A percentile compares a stretch with the other conserved stretches of the same genome.
phyloP scores from a whole-genome alignment of 2,888 invertebrate genomes.

The Leptogaster cylindrica region DNA sequence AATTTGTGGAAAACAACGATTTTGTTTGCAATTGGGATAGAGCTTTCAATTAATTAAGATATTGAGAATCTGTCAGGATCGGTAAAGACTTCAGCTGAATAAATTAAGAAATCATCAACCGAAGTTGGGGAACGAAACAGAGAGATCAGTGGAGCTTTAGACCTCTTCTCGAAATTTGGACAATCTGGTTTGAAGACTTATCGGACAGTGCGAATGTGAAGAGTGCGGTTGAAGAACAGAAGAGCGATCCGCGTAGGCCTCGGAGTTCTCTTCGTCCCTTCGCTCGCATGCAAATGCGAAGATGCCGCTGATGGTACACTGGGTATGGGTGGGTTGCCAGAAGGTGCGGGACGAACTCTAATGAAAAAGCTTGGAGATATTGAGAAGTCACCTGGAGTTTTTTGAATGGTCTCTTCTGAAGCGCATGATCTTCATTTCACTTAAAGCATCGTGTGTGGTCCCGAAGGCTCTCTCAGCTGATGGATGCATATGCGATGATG shows the following conservation, averaged over 20 bases:
- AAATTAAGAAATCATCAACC: conserved; percentile 21
- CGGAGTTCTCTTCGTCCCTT: not conserved
- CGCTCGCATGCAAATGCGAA: conserved; percentile 27
- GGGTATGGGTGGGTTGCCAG: no score
- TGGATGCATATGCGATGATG: conserved; percentile 20
- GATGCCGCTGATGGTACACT: not conserved
- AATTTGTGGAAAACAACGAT: not conserved
- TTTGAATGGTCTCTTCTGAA: conserved; percentile 18
- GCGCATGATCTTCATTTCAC: conserved; percentile 42
- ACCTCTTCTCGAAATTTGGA: not conserved
- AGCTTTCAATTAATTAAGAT: conserved; percentile 21
- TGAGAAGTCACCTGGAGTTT: conserved; percentile 39
- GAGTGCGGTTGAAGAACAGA: not conserved
- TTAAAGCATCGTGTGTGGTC: conserved; percentile 41
- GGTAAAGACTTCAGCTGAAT: no score
- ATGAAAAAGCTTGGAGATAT: conserved; percentile 19
- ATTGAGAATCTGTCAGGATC: conserved; percentile 11
- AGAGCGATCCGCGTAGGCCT: not conserved
- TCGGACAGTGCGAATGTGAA: conserved; percentile 3
- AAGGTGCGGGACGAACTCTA: conserved; percentile 23
- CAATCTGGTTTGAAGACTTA: not conserved
- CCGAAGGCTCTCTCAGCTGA: conserved; percentile 16
- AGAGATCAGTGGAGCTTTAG: not conserved
- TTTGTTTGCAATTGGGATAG: not conserved
- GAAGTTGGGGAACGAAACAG: not conserved